Evolutionary conservation across 2,797 vertebrate species (phyloP), one percentile per base, ranked within the genome.

Genomic region (Acanthis flammea): DNA sequence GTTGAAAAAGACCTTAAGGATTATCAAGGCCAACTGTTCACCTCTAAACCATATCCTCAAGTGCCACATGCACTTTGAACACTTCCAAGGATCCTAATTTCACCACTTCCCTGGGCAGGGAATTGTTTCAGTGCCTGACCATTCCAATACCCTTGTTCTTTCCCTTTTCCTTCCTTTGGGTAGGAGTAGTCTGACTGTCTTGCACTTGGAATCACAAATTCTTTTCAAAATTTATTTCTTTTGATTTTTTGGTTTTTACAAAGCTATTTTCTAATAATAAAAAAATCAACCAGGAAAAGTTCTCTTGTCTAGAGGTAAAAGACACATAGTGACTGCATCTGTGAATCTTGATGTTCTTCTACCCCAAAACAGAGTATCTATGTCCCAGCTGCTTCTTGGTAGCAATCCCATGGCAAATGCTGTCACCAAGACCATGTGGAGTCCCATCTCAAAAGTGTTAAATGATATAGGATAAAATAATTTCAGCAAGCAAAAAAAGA

Each of bases 391-490:
- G 12, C n/a, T 24, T 35, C n/a, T 44, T 68, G 18, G 15, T 37
- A 76, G 39, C 9, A 18, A 53, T n/a, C 8, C 2, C 12, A 24
- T 47, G 50, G 14, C 31, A 17, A 41, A 4, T 57, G 17, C 30
- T 48, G 12, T 55, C 37, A 67, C 28, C 22, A 70, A 7, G 8
- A 37, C 4, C 10, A 22, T 23, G 12, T 2, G 0, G 0, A 70
- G 21, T 51, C 31, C 4, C 22, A 73, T 33, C 25, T 14, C 8
- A 11, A 61, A 88, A 57, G 4, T 44, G 5, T 35, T 51, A 57
- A 12, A 19, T 31, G 7, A 25, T 61, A n/a, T 9, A 48, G 16
- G 11, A 71, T 10, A 33, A 79, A 82, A 42, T 27, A 79, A 41
- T 12, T 10, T 4, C 41, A 90, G 1, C 1, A 8, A 65, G 9